Evolutionary conservation across 1,140 invertebrate species (phyloP), one percentile per base, ranked within the genome.

Genomic region (Bombus pascuorum): DNA sequence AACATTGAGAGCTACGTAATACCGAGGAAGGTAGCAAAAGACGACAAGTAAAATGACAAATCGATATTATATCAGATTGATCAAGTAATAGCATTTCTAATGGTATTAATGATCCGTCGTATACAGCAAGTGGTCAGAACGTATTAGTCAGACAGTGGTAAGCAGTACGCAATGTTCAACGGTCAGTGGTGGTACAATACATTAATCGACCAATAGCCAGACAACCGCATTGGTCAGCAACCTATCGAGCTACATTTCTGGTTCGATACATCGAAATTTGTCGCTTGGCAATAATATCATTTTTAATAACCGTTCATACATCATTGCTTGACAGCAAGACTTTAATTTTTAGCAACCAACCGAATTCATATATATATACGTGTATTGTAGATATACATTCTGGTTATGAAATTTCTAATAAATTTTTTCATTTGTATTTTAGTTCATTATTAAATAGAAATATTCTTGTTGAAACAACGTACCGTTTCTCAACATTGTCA

Each of bases 161-260:
- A 85, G 78, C 84, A 85, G 70, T 71, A 62, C 72, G 72, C 53
- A 68, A 82, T 81, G 66, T 66, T 12, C 72, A 65, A 70, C 76
- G 78, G 44, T n/a, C 81, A 59, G 85, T 71, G 81, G 57, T 83
- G 65, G 62, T 59, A 78, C 85, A 83, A 86, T 86, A 70, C 39
- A 83, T 78, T 78, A 86, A 83, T 86, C 85, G 81, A 34, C 85
- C 85, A 77, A 86, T 83, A 78, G 73, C 42, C 59, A 81, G 59
- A 44, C 62, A 25, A 81, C 83, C 78, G 59, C 77, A 74, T 57
- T 65, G 57, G 77, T 72, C 66, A 62, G 47, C 47, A 53, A 47
- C 13, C 44, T 68, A 75, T 66, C 83, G 68, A 57, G 44, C 59
- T 2, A 47, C 76, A 32, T 80, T 80, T 85, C 77, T 65, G 32